Evolutionary conservation across 2,113 vertebrate species (phyloP).

Genomic region (Sceloporus tristichus): DNA sequence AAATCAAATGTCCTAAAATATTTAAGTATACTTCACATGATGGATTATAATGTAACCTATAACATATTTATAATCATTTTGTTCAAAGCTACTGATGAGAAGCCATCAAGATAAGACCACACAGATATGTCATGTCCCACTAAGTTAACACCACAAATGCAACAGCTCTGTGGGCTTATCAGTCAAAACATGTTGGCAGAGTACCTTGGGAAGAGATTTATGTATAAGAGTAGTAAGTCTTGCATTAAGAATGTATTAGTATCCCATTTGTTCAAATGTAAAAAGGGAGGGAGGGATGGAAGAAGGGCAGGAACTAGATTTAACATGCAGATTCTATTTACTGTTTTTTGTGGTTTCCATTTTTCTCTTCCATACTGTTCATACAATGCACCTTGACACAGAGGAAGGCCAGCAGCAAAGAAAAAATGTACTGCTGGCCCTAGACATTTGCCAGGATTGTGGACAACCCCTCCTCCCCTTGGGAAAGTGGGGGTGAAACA

Average conservation of each 20-base stretch:
- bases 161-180: conserved; percentile 59
- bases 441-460: too few species aligned
- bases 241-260: conserved; percentile 54
- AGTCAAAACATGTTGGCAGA: conserved; percentile 64
- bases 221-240: conserved; percentile 53
- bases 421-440: too few species aligned
- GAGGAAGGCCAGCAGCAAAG: too few species aligned
- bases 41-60: conserved; percentile 40
- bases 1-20: too few species aligned
- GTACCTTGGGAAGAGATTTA: conserved; percentile 64
- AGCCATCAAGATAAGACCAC: conserved; percentile 56
- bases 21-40: conserved; percentile 38
- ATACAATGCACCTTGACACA: too few species aligned
- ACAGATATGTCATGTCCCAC: conserved; percentile 56
- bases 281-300: too few species aligned
- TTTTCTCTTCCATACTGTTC: too few species aligned
- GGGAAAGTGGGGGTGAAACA: too few species aligned
- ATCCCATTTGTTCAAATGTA: conserved; percentile 70
- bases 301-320: too few species aligned
- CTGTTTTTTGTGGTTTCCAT: too few species aligned
- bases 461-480: too few species aligned
- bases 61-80: conserved; percentile 59
- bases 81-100: conserved; percentile 37
- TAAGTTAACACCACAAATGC: conserved; percentile 62
- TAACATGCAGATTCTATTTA: too few species aligned